Evolutionary conservation across 35 echinoderm and acorn worm species (phyloP).

Genomic region (Hemicentrotus pulcherrimus): DNA sequence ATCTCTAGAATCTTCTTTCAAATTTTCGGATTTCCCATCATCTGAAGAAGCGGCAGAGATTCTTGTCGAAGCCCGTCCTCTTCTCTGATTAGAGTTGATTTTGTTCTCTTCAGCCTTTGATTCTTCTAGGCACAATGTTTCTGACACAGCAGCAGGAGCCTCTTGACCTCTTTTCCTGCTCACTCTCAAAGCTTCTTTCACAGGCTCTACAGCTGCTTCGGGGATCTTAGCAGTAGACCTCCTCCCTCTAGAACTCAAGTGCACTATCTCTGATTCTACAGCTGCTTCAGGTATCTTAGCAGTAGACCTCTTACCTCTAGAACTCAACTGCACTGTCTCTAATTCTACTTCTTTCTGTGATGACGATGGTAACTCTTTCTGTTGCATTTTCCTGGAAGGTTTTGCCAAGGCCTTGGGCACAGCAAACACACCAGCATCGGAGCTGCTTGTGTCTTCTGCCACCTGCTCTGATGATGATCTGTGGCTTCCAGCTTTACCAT

Average conservation of each 20-base stretch:
- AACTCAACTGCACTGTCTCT: background rate
- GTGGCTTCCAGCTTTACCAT: background rate
- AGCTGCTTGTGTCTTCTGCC: background rate
- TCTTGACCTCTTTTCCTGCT: background rate
- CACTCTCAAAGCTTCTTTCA: background rate
- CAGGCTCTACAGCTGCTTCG: background rate
- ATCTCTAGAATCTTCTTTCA: background rate
- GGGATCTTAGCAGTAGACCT: background rate
- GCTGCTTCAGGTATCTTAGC: background rate
- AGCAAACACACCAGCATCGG: conserved; percentile 2
- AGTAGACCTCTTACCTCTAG: background rate
- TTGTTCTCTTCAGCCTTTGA: background rate
- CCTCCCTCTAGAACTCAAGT: background rate
- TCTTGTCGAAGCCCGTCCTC: background rate
- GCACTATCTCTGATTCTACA: background rate
- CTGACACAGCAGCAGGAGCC: background rate
- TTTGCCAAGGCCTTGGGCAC: conserved; percentile 17
- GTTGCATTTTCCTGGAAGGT: conserved; percentile 23
- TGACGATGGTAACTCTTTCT: background rate
- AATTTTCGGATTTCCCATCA: background rate
- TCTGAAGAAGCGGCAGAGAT: background rate
- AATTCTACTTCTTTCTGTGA: background rate
- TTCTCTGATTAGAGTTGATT: background rate
- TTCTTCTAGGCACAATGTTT: background rate
- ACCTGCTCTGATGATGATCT: background rate